A percentile compares a stretch with the other conserved stretches of the same genome.
Evolutionary conservation across 2,888 invertebrate genomes (phyloP).

Genomic region (Rotaria sp.): DNA sequence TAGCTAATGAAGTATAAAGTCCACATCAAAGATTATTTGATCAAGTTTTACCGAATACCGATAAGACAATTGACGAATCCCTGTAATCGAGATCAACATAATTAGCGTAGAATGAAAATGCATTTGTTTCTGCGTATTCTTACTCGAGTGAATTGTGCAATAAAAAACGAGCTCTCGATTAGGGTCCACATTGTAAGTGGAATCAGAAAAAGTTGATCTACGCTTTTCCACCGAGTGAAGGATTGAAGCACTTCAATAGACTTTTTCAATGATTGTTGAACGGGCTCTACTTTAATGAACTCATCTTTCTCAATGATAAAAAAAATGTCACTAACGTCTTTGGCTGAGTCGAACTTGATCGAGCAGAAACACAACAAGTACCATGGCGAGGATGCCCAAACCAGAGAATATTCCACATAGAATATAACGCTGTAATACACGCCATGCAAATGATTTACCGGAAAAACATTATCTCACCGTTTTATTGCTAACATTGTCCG

Average conservation of each 20-base stretch:
- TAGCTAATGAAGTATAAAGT: neutral
- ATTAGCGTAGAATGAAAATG: no score
- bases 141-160: conserved; percentile 20
- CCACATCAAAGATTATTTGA: no score
- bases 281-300: neutral
- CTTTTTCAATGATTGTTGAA: neutral
- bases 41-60: neutral
- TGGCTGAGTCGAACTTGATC: neutral
- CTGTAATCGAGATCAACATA: neutral
- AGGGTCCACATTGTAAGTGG: neutral
- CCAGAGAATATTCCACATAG: neutral
- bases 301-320: neutral
- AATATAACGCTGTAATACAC: neutral
- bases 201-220: neutral
- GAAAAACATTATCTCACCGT: neutral
- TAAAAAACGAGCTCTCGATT: neutral
- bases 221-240: neutral
- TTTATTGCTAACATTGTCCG: neutral
- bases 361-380: neutral
- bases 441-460: neutral
- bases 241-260: neutral
- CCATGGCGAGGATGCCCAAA: neutral
- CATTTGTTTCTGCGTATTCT: no score
- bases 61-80: neutral
- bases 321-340: neutral